phyloP scores from a whole-genome alignment of 1,140 invertebrate genomes.

The Camponotus pennsylvanicus region DNA sequence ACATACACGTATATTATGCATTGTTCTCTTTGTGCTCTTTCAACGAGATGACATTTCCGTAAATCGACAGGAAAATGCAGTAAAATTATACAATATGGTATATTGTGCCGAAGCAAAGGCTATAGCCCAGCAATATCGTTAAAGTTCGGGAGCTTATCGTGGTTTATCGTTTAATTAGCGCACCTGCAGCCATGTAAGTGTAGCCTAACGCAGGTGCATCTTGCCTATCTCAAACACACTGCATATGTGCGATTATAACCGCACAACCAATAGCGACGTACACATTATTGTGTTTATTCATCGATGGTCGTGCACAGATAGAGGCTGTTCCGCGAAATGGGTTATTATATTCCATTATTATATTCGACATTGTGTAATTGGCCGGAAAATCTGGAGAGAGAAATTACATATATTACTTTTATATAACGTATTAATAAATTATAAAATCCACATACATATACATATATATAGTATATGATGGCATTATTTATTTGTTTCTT shows the following conservation, averaged over 20 bases:
- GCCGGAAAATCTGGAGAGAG: neutral
- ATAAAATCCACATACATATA: too few relatives aligned
- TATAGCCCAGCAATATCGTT: constrained; percentile 15
- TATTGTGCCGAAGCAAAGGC: neutral
- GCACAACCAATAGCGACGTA: constrained; percentile 4
- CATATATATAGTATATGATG: neutral
- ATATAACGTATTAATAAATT: too few relatives aligned
- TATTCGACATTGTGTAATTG: neutral
- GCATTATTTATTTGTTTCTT: neutral
- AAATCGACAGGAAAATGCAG: neutral
- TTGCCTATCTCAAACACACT: constrained; percentile 17
- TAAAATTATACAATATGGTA: constrained; percentile 12
- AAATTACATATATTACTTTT: neutral
- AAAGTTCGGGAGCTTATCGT: constrained; percentile 32
- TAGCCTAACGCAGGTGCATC: constrained; percentile 51
- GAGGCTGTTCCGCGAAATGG: neutral
- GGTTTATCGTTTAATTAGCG: constrained; percentile 60
- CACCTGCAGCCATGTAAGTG: constrained; percentile 46
- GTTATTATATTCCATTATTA: neutral
- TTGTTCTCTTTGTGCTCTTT: neutral
- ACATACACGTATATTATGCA: neutral
- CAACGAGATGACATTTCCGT: neutral
- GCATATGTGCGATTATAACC: constrained; percentile 15
- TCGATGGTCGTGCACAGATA: neutral
- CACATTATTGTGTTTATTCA: constrained; percentile 29